phyloP scores from a whole-genome alignment of 2,888 invertebrate species.

The Euproctis similis region DNA sequence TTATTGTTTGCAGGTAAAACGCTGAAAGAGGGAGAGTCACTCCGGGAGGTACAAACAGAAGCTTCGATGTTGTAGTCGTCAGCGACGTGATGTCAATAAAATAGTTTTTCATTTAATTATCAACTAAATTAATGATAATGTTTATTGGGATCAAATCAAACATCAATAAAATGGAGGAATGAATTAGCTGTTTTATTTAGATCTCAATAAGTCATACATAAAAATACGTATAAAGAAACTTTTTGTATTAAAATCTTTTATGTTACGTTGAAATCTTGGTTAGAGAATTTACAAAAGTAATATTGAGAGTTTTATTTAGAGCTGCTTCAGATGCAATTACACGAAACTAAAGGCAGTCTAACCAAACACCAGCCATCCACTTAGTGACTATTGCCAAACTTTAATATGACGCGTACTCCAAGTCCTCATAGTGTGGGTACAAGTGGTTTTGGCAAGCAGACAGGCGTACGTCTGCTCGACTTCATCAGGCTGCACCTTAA shows the following conservation, averaged over 20 bases:
- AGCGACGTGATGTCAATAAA: no score
- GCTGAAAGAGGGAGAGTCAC: conserved; percentile 58
- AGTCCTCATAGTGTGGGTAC: conserved; percentile 38
- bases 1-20: conserved; percentile 73
- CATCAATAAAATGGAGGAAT: conserved; percentile 21
- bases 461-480: conserved; percentile 50
- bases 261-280: no score
- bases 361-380: conserved; percentile 39
- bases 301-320: no score
- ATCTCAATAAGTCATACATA: no score
- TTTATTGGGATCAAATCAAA: no score
- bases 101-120: no score
- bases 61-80: conserved; percentile 26
- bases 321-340: conserved; percentile 27
- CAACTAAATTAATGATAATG: no score
- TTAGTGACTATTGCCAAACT: conserved; percentile 51
- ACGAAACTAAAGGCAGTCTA: conserved; percentile 32
- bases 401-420: conserved; percentile 45
- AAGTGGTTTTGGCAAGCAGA: conserved; percentile 67
- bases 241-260: no score
- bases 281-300: no score
- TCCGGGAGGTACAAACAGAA: conserved; percentile 40
- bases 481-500: conserved; percentile 65
- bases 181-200: conserved; percentile 35
- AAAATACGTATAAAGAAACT: no score